These are phyloP conservation scores for Corvus moneduloides DNA, from an alignment of 2,113 vertebrate species.

Conservation along the genomic window DNA sequence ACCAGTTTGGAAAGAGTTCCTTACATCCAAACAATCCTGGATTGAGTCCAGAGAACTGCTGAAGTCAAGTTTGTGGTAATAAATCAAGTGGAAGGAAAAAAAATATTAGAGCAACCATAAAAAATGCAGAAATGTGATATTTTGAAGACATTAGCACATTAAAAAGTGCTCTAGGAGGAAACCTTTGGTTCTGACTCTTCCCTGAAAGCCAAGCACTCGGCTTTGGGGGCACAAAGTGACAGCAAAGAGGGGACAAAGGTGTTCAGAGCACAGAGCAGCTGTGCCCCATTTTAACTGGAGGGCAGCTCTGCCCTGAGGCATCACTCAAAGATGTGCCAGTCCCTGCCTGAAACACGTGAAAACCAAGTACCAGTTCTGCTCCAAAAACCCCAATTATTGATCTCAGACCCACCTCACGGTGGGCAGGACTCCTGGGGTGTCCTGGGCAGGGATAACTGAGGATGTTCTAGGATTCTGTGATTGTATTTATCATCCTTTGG, in stretches of 20 bases:
- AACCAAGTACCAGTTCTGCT: not conserved
- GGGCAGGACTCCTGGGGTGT: not conserved
- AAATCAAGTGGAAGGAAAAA: not conserved
- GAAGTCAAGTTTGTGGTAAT: not conserved
- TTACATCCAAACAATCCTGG: not conserved
- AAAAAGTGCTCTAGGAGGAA: not conserved
- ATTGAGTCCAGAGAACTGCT: not conserved
- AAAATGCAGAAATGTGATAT: not conserved
- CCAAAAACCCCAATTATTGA: not conserved
- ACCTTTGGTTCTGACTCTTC: not conserved
- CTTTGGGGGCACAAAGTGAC: not conserved
- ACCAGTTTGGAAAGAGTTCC: not conserved
- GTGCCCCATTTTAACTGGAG: not conserved
- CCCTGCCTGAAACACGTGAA: accelerated
- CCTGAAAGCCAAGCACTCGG: accelerated
- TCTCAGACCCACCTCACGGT: not conserved
- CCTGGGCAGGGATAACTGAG: not conserved
- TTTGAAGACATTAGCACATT: not conserved
- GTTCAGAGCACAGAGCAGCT: not conserved
- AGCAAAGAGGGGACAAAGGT: not conserved
- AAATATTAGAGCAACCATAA: not conserved
- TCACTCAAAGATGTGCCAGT: not conserved
- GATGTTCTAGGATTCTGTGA: not conserved
- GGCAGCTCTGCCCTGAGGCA: not conserved
- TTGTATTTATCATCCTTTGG: not conserved